Conservation (phyloP, 2,888 invertebrate genomes). For the Drosophila robusta region DNA sequence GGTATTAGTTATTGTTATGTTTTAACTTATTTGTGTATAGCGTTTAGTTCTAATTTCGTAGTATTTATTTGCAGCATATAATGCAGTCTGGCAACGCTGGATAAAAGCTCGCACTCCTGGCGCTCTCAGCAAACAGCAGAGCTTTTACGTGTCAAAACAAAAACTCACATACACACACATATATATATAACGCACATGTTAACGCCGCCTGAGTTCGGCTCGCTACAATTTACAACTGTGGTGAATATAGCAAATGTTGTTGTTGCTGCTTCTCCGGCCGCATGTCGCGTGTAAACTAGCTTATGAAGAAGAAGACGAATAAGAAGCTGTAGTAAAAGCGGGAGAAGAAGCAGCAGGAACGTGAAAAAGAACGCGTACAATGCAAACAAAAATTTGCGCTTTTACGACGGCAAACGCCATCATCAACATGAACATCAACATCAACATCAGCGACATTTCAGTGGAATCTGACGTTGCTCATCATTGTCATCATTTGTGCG, state of each 20-base stretch:
- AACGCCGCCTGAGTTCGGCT: constrained; percentile 32
- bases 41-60: no score
- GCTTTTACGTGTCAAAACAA: constrained; percentile 72
- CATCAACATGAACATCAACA: constrained; percentile 42
- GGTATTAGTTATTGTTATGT: no score
- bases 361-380: constrained; percentile 55
- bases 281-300: constrained; percentile 46
- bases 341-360: background rate
- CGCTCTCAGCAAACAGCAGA: constrained; percentile 23
- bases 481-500: constrained; percentile 41
- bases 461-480: constrained; percentile 36
- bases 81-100: constrained; percentile 36
- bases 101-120: constrained; percentile 28
- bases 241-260: constrained; percentile 55
- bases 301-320: constrained; percentile 29
- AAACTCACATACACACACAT: constrained; percentile 39
- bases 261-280: constrained; percentile 32
- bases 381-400: constrained; percentile 78
- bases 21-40: no score
- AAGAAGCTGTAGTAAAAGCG: background rate
- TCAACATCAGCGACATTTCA: constrained; percentile 35
- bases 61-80: background rate
- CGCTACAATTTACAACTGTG: constrained; percentile 73
- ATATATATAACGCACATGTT: constrained; percentile 63
- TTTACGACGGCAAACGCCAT: constrained; percentile 62